These are phyloP conservation scores for Melanostigma gelatinosum DNA, from an alignment of 2,113 vertebrate genomes.

Conservation along the genomic window DNA sequence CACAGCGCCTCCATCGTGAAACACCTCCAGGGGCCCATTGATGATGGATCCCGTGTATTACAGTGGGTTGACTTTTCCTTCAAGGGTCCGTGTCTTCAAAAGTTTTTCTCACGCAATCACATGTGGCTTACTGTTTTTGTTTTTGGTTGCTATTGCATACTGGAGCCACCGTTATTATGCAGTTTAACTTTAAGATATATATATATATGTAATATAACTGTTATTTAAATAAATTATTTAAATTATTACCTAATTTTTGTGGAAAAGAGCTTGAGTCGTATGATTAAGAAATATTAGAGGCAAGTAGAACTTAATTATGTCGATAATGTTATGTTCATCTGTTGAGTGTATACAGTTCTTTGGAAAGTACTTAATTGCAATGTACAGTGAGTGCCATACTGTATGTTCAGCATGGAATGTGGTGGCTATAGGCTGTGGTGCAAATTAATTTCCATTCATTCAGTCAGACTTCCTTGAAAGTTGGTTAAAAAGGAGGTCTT, in stretches of 20 bases:
- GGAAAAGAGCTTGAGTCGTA: neutral
- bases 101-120: slow-evolving; percentile 16
- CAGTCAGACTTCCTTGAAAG: slow-evolving; percentile 4
- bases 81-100: slow-evolving; percentile 34
- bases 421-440: neutral
- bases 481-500: slow-evolving; percentile 2
- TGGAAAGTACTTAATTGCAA: neutral
- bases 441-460: neutral
- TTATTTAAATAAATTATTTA: neutral
- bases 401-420: neutral
- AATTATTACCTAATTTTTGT: neutral
- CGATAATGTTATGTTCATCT: neutral
- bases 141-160: slow-evolving; percentile 8
- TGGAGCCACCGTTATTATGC: neutral
- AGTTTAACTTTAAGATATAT: neutral
- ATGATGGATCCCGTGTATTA: slow-evolving; percentile 58
- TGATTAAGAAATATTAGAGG: neutral
- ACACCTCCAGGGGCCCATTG: slow-evolving; percentile 39
- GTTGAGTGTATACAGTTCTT: neutral
- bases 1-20: slow-evolving; percentile 51
- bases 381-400: neutral
- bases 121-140: neutral
- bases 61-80: slow-evolving; percentile 40
- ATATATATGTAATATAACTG: too few species aligned
- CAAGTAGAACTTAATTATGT: neutral